Conservation (phyloP, 2,797 vertebrate genomes). For the Urosaurus nigricauda region DNA sequence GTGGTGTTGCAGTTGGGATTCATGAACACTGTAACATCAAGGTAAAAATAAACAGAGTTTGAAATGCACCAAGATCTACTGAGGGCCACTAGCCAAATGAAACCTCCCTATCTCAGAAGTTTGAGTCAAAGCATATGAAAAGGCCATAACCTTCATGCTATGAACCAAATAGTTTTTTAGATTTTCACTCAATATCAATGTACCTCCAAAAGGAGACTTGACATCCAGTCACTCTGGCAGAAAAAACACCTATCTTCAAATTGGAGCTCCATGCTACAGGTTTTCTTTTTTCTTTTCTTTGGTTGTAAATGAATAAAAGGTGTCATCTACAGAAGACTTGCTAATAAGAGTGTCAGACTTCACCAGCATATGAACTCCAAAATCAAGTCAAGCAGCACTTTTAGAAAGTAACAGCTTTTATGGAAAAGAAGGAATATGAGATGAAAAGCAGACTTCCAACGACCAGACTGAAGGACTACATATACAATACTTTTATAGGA, state of each 20-base stretch:
- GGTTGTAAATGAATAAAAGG: neutral
- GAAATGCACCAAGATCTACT: neutral
- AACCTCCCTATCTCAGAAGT: neutral
- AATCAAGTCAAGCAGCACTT: no score
- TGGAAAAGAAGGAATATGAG: no score
- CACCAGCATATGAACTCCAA: no score
- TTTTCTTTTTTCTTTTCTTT: neutral
- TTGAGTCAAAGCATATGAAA: neutral
- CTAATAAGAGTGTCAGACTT: no score
- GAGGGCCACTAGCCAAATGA: neutral
- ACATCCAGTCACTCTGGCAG: neutral
- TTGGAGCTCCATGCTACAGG: neutral
- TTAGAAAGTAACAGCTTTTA: no score
- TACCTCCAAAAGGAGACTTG: neutral
- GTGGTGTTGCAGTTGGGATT: slow-evolving; percentile 93
- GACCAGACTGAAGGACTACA: no score
- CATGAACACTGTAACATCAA: slow-evolving; percentile 82
- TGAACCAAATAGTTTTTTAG: neutral
- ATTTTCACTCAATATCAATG: neutral
- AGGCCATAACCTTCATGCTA: neutral
- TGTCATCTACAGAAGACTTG: neutral
- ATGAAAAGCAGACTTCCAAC: no score
- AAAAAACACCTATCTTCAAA: neutral
- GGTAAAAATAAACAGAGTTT: slow-evolving; percentile 3
- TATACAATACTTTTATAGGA: no score